Percentiles rank a stretch among this genome's conserved stretches.
Conservation (phyloP, 2,797 vertebrate species). For the Danio albolineatus region DNA sequence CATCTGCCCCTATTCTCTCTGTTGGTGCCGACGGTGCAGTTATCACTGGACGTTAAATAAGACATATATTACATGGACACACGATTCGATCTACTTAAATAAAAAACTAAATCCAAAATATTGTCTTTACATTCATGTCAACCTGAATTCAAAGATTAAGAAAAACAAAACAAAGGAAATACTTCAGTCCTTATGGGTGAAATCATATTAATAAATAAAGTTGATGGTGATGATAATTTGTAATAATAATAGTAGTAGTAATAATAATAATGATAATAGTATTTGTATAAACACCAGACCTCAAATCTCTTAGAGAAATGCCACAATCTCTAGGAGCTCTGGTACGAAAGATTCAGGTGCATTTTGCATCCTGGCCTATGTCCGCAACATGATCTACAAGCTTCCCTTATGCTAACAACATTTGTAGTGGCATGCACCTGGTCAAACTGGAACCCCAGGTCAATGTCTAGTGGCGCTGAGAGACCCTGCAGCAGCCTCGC, state of each 20-base stretch:
- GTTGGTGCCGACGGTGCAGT: constrained; percentile 71
- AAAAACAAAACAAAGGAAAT: constrained; percentile 67
- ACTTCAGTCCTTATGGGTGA: constrained; percentile 76
- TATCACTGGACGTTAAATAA: constrained; percentile 84
- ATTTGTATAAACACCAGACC: constrained; percentile 72
- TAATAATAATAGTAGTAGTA: constrained; percentile 67
- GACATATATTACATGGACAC: constrained; percentile 87
- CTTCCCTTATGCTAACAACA: constrained; percentile 57
- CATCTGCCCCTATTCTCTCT: constrained; percentile 71
- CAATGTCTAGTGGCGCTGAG: constrained; percentile 46
- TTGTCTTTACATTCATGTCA: constrained; percentile 88
- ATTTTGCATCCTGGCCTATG: constrained; percentile 47
- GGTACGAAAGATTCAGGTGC: constrained; percentile 69
- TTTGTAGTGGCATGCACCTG: constrained; percentile 58
- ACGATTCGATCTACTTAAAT: constrained; percentile 82
- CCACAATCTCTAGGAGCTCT: constrained; percentile 69
- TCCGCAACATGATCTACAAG: constrained; percentile 52
- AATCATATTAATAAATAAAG: constrained; percentile 84
- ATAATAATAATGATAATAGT: constrained; percentile 65
- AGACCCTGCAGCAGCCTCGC: constrained; percentile 47
- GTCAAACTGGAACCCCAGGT: constrained; percentile 52
- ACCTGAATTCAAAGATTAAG: constrained; percentile 86
- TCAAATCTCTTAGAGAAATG: constrained; percentile 65
- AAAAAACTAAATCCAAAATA: constrained; percentile 81
- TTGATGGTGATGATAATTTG: constrained; percentile 74